These are phyloP conservation scores for Natrix natrix DNA, from an alignment of 2,797 vertebrate genomes.

Conservation along the genomic window DNA sequence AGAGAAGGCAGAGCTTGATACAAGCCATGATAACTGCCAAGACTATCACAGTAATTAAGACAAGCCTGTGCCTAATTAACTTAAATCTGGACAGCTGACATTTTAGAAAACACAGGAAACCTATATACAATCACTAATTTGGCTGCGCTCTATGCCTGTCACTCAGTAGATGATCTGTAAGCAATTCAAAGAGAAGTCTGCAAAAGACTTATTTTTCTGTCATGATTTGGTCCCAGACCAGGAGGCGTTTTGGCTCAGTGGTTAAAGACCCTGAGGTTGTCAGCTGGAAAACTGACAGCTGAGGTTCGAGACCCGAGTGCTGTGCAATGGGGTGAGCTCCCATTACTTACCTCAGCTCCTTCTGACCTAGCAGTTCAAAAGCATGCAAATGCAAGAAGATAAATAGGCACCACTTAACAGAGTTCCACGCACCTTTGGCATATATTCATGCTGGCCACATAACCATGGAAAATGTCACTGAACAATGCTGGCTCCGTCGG, in stretches of 20 bases:
- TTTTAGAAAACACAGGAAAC: conserved; percentile 3
- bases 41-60: neutral
- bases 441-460: neutral
- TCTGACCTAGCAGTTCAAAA: neutral
- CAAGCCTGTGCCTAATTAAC: neutral
- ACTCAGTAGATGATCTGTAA: neutral
- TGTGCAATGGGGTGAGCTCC: neutral
- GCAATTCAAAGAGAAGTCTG: conserved; percentile 8
- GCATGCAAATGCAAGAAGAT: neutral
- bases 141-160: neutral
- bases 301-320: neutral
- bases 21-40: neutral
- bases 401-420: neutral
- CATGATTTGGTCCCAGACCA: neutral
- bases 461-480: neutral
- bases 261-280: neutral
- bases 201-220: conserved; percentile 23
- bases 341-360: neutral
- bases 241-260: neutral
- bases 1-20: neutral
- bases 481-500: neutral
- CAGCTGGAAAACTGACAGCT: neutral
- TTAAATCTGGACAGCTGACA: neutral
- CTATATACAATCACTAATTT: conserved; percentile 1
- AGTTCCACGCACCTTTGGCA: neutral